These are phyloP conservation scores for Oeneis ivallda DNA, from an alignment of 2,888 invertebrate genomes.

Conservation along the genomic window DNA sequence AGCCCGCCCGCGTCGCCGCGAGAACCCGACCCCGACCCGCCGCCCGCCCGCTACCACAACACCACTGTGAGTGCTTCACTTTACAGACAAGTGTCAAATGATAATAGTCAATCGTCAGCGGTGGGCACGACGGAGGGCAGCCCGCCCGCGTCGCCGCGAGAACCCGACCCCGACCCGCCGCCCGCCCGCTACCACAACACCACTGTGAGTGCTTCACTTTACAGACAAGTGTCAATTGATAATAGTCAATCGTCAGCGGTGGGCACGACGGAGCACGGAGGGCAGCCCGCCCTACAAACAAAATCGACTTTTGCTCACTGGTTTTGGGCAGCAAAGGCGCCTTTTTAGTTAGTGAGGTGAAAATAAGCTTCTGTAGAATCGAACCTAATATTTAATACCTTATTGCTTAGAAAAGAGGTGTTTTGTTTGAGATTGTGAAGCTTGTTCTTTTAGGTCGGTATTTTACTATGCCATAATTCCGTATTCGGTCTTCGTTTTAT, in stretches of 20 bases:
- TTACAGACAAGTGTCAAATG: too few relatives aligned
- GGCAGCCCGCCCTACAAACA: constrained; percentile 51
- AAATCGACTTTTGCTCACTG: too few relatives aligned
- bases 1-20: constrained; percentile 54
- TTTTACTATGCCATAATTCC: too few relatives aligned
- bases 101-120: constrained; percentile 70
- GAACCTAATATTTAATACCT: too few relatives aligned
- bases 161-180: constrained; percentile 38
- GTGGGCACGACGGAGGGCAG: constrained; percentile 49
- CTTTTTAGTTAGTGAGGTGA: too few relatives aligned
- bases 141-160: constrained; percentile 53
- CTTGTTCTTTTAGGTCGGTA: too few relatives aligned
- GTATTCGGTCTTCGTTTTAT: too few relatives aligned
- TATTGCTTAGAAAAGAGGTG: too few relatives aligned
- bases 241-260: constrained; percentile 69
- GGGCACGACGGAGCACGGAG: constrained; percentile 48
- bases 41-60: constrained; percentile 49
- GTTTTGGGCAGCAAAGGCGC: too few relatives aligned
- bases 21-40: constrained; percentile 39
- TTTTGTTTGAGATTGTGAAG: too few relatives aligned
- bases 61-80: constrained; percentile 51
- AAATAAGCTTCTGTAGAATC: too few relatives aligned
- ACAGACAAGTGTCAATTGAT: too few relatives aligned
- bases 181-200: constrained; percentile 52
- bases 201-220: constrained; percentile 48